Evolutionary conservation across 2,888 invertebrate species (phyloP), one percentile per base, ranked within the genome.

Genomic region (Eubasilissa splendida): DNA sequence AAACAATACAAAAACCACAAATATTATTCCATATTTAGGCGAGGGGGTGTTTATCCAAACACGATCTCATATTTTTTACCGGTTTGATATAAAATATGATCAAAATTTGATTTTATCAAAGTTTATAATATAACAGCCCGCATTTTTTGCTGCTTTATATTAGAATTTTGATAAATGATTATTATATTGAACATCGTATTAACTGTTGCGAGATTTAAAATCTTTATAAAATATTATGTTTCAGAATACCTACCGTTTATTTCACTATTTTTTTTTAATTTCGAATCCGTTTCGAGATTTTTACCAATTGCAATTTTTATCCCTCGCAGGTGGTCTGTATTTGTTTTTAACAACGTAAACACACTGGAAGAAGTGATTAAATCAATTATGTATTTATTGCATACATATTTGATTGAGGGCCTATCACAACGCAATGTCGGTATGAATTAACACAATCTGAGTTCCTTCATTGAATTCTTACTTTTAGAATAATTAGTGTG

Each of bases 21-120:
- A 74, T 74, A 79, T 50, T 66, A 75, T 58, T 52, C 66, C 52
- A 75, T 66, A 79, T 65, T 79, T 73, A 66, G 58, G 56, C 56
- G 53, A n/a, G 33, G 31, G 75, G 76, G 82, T 76, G 73, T 74
- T 80, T 82, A 82, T 82, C 82, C 10, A 70, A 74, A 82, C 82
- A 82, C 82, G 77, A 82, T 82, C 82, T 79, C 4, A 33, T 42
- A 42, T 73, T 54, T 79, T 82, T 81, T 81, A 63, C 60, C 59
- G 60, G 59, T 76, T 68, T 10, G 12, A 50, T 8, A 63, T 59
- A 73, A 60, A 60, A 70, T 63, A 10, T 53, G 53, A 60, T n/a
- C 12, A 53, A 63, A 53, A 14, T 60, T 42, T 73, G 73, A 71
- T 78, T 73, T 63, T 73, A 60, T 63, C 54, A 11, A 58, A 65